A percentile compares a stretch with the other conserved stretches of the same genome.
Conservation (phyloP, 2,888 invertebrate species). For the Ochlodes sylvanus region DNA sequence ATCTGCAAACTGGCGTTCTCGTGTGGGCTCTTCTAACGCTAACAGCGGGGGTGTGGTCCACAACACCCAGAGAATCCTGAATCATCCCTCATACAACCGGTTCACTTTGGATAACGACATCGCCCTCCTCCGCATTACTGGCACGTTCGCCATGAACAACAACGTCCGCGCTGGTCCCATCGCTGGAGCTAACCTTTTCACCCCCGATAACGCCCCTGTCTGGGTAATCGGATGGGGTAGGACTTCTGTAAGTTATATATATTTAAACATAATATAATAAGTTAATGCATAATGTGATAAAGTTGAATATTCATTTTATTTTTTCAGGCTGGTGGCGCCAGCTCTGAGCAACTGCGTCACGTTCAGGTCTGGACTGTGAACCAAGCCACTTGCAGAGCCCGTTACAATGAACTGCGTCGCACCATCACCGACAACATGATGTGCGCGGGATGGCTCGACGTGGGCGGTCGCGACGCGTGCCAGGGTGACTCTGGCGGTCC, state of each 20-base stretch:
- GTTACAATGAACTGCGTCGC: conserved; percentile 47
- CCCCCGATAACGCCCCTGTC: conserved; percentile 57
- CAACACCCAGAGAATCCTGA: conserved; percentile 41
- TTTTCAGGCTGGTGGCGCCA: conserved; percentile 49
- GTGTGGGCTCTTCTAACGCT: conserved; percentile 56
- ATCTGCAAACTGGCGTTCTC: conserved; percentile 51
- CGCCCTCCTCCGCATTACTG: conserved; percentile 54
- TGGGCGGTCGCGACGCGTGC: conserved; percentile 61
- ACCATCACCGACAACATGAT: conserved; percentile 59
- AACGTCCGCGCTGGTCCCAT: conserved; percentile 51
- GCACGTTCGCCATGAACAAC: conserved; percentile 46
- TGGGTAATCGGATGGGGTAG: conserved; percentile 74
- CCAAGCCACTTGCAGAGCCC: conserved; percentile 49
- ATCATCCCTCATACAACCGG: conserved; percentile 49
- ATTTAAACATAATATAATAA: no score
- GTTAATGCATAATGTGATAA: no score
- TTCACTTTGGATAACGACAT: conserved; percentile 53
- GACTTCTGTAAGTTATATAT: conserved; percentile 33
- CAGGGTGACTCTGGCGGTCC: conserved; percentile 64
- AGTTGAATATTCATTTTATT: no score
- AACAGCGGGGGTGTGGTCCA: conserved; percentile 56
- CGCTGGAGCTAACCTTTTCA: conserved; percentile 54
- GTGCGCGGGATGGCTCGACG: conserved; percentile 57
- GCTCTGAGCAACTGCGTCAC: conserved; percentile 55
- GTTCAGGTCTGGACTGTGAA: conserved; percentile 58